Evolutionary conservation across 2,797 vertebrate species (phyloP).

Genomic region (Myiotriccus ornatus): DNA sequence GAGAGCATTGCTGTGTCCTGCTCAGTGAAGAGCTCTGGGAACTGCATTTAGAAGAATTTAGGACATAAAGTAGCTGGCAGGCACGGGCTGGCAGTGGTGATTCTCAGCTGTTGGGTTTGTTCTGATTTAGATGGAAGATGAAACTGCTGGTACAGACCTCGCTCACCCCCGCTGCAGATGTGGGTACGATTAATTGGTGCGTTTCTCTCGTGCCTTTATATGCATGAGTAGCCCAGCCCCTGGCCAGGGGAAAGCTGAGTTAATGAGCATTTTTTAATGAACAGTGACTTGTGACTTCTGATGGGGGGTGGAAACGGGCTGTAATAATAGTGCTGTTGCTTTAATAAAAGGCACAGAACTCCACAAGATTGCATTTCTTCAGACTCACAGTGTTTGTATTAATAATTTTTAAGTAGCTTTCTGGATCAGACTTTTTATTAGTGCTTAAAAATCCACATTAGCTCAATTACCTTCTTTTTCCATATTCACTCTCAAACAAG

Average conservation of each 20-base stretch:
- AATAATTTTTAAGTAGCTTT: conserved; percentile 19
- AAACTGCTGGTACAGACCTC: conserved; percentile 11
- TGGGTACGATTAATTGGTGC: conserved; percentile 46
- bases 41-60: conserved; percentile 21
- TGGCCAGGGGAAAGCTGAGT: conserved; percentile 37
- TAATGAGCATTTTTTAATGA: conserved; percentile 67
- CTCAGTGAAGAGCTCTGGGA: conserved; percentile 8
- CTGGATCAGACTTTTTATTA: not conserved
- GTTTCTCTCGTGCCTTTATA: not conserved
- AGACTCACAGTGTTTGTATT: not conserved
- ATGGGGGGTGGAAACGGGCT: not conserved
- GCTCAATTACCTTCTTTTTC: not conserved
- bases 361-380: not conserved
- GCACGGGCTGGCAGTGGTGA: conserved; percentile 24
- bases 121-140: conserved; percentile 34
- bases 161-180: conserved; percentile 41
- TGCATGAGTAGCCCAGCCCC: conserved; percentile 33
- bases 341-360: not conserved
- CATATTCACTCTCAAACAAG: not conserved
- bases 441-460: not conserved
- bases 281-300: conserved; percentile 40
- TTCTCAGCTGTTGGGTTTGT: conserved; percentile 31
- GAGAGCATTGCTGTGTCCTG: not conserved
- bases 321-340: not conserved
- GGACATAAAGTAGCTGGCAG: conserved; percentile 55